A percentile compares a stretch with the other conserved stretches of the same genome.
Evolutionary conservation across 2,113 vertebrate species (phyloP).

Genomic region (Rhea americana): DNA sequence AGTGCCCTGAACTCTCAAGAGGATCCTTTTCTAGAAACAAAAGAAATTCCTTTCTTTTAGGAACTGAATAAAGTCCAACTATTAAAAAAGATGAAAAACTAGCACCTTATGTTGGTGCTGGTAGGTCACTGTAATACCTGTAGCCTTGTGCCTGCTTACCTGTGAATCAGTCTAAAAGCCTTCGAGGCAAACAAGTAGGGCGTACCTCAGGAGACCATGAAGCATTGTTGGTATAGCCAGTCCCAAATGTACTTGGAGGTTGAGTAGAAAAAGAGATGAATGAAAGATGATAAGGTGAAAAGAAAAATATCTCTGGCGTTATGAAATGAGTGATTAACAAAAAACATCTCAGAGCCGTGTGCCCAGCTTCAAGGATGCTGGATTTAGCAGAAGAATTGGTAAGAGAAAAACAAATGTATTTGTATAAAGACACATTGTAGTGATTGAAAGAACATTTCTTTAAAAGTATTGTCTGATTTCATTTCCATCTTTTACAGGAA

Average conservation of each 20-base stretch:
- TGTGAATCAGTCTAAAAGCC: not conserved
- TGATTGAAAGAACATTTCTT: not conserved
- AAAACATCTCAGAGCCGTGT: not conserved
- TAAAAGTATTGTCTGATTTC: not conserved
- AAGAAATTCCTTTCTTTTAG: not conserved
- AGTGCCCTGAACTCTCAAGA: not conserved
- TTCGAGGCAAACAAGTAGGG: not conserved
- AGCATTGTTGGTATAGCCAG: not conserved
- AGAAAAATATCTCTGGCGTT: not conserved
- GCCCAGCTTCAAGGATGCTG: not conserved
- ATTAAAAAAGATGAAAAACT: conserved; percentile 22
- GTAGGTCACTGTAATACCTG: not conserved
- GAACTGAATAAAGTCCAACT: not conserved
- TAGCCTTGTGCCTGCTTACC: not conserved
- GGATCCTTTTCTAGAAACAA: not conserved
- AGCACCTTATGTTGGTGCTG: not conserved
- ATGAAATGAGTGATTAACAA: not conserved
- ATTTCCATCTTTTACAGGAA: not conserved
- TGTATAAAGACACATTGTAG: not conserved
- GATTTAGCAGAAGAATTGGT: not conserved
- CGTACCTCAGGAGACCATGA: not conserved
- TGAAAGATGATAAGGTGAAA: not conserved
- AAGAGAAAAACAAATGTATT: not conserved
- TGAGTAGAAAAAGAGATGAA: not conserved
- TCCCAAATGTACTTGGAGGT: not conserved